Evolutionary conservation across 1,140 invertebrate species (phyloP), one percentile per base, ranked within the genome.

Genomic region (Euura saliciscinereae): DNA sequence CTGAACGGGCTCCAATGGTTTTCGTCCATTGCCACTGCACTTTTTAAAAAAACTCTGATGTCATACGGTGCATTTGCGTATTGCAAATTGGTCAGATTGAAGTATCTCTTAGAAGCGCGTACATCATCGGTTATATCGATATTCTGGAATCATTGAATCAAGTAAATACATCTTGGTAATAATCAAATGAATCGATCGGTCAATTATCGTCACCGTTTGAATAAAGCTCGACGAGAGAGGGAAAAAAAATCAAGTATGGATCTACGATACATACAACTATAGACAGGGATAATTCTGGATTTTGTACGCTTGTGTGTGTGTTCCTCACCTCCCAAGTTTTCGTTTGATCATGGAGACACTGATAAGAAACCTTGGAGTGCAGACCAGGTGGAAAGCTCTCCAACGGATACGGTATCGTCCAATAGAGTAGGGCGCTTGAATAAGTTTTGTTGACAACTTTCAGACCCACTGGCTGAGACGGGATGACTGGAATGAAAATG

Each of bases 1-100:
- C 84, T 82, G 75, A 88, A 89, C 46, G 89, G 78, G 5, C 91
- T 92, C 90, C 90, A 91, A 77, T 89, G 87, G 6, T 88, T 76
- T 28, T 86, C 79, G 67, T 88, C 85, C 43, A 82, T 79, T 43
- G 75, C 78, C 42, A 77, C 74, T 13, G 90, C 88, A 59, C 51
- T 59, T 59, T 59, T 88, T 68, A 91, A 86, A 28, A 87, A 89
- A 11, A 92, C 88, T 73, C 90, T 81, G 7, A 92, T 88, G 75
- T 91, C 90, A 85, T 91, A 92, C 43, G 87, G 79, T 75, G 87
- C 87, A 79, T 91, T 87, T 3, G 91, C 88, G 85, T 90, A 91
- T 70, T 87, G 86, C 10, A 92, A 77, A 75, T 86, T 82, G 2
- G 83, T 87, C 43, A 92, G 82, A 72, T 87, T 84, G 51, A 59